These are phyloP conservation scores for Ricordea florida DNA, from an alignment of 92 coral and sea anemone species.

Conservation along the genomic window DNA sequence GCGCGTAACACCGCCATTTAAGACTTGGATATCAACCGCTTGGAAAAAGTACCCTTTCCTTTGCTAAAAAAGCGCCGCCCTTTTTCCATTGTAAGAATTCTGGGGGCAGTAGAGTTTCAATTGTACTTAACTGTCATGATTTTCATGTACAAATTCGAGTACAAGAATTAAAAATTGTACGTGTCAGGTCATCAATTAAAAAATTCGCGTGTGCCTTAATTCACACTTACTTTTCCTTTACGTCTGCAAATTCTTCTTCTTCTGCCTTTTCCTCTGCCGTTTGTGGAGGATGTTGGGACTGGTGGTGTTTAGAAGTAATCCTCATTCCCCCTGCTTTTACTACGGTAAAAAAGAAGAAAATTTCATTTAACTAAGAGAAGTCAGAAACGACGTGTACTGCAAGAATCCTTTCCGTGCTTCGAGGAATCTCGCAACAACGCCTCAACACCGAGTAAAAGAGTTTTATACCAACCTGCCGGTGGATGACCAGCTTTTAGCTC, in stretches of 20 bases:
- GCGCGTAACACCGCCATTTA: not conserved
- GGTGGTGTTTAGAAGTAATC: slow-evolving; percentile 83
- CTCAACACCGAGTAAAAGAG: not conserved
- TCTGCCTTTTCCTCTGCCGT: slow-evolving; percentile 93
- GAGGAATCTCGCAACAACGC: too few relatives aligned
- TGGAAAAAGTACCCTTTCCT: too few relatives aligned
- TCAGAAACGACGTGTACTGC: too few relatives aligned
- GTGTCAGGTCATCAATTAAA: not conserved
- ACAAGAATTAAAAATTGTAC: too few relatives aligned
- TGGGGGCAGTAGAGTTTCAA: too few relatives aligned
- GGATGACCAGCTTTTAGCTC: slow-evolving; percentile 98
- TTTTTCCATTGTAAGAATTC: too few relatives aligned
- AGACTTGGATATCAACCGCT: too few relatives aligned
- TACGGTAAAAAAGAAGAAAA: slow-evolving; percentile 22
- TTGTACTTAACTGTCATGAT: too few relatives aligned
- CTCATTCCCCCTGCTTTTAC: slow-evolving; percentile 99
- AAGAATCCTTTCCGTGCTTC: too few relatives aligned
- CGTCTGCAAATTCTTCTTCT: slow-evolving; percentile 95
- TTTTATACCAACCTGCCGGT: slow-evolving; percentile 90
- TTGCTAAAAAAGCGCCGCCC: too few relatives aligned
- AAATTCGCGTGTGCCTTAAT: not conserved
- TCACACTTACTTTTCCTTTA: slow-evolving; percentile 72
- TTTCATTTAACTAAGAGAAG: not conserved
- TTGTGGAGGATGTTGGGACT: slow-evolving; percentile 64
- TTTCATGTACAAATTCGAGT: too few relatives aligned